Conservation (phyloP, 2,113 vertebrate species). For the Chrysemys picta region DNA sequence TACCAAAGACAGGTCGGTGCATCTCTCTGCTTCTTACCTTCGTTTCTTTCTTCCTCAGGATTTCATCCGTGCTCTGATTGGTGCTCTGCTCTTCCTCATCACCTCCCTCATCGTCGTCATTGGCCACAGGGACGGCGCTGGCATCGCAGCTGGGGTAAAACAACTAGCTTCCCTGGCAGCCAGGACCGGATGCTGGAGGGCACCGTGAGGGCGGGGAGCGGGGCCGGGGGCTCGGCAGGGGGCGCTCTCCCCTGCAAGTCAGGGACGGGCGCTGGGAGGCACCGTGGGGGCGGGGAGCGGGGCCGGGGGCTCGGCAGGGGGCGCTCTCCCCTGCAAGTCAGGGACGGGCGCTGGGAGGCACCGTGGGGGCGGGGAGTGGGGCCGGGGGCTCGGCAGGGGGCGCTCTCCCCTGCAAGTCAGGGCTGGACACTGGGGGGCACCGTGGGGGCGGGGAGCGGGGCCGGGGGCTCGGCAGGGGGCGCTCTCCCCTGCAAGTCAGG, state of each 20-base stretch:
- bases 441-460: too few species aligned
- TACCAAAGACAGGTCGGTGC: background rate
- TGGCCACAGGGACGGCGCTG: background rate
- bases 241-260: background rate
- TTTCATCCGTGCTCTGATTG: constrained; percentile 52
- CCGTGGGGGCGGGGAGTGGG: background rate
- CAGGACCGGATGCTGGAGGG: background rate
- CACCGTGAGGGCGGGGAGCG: background rate
- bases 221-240: too few species aligned
- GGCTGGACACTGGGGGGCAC: too few species aligned
- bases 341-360: background rate
- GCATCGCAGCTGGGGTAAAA: constrained; percentile 51
- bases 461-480: too few species aligned
- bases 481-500: too few species aligned
- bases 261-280: background rate
- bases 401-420: too few species aligned
- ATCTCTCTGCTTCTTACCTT: background rate
- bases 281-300: background rate
- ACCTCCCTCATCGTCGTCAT: constrained; percentile 63
- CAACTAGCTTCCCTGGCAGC: background rate
- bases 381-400: too few species aligned
- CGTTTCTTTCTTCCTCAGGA: constrained; percentile 1
- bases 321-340: background rate
- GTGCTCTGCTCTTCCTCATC: constrained; percentile 59
- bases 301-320: too few species aligned